A percentile compares a stretch with the other conserved stretches of the same genome.
These are phyloP conservation scores for Anneissia japonica DNA, from an alignment of 35 echinoderm and acorn worm genomes.

Conservation along the genomic window DNA sequence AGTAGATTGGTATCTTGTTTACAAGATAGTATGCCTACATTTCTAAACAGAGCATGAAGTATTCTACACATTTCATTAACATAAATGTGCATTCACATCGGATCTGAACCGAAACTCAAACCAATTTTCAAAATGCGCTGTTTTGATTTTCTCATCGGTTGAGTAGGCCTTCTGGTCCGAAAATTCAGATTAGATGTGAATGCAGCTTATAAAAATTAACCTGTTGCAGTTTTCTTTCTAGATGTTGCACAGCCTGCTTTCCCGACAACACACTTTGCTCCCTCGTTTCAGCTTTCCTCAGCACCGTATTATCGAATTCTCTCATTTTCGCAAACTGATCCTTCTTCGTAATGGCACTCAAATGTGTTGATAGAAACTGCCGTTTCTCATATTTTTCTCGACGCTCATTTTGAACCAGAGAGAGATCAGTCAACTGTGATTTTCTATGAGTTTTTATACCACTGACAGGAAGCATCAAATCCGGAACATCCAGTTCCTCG, in stretches of 20 bases:
- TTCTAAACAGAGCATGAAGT: too few species aligned
- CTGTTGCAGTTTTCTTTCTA: slow-evolving; percentile 65
- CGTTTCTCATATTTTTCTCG: slow-evolving; percentile 39
- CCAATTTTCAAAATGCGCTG: too few species aligned
- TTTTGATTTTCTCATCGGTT: too few species aligned
- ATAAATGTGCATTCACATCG: too few species aligned
- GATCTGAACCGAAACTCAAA: too few species aligned
- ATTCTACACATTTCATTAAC: too few species aligned
- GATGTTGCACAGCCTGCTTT: slow-evolving; percentile 72
- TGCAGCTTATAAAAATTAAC: too few species aligned
- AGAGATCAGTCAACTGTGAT: background rate
- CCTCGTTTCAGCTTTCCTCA: slow-evolving; percentile 65
- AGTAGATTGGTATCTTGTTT: too few species aligned
- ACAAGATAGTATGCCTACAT: too few species aligned
- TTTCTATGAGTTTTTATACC: background rate
- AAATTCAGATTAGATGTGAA: too few species aligned
- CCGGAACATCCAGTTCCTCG: slow-evolving; percentile 74
- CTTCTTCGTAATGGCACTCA: slow-evolving; percentile 80
- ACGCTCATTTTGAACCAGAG: background rate
- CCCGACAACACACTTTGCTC: slow-evolving; percentile 78
- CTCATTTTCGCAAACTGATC: slow-evolving; percentile 79
- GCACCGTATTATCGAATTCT: slow-evolving; percentile 71
- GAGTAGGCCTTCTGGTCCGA: too few species aligned
- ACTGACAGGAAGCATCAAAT: slow-evolving; percentile 60
- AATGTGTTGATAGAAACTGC: slow-evolving; percentile 73